phyloP scores from a whole-genome alignment of 2,797 vertebrate species.

The Enteromius unitaeniatus region DNA sequence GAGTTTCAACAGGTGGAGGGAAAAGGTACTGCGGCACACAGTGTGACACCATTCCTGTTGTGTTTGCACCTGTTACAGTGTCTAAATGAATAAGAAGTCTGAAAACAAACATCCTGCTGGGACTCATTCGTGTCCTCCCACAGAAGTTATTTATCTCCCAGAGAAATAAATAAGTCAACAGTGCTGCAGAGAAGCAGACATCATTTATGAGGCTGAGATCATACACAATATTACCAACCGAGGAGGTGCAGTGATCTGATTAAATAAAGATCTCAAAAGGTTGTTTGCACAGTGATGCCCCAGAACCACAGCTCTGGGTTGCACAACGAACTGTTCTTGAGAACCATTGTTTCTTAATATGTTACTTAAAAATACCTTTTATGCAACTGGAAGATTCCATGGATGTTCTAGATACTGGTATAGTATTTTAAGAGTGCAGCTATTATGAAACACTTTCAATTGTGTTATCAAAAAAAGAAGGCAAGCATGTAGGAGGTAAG shows the following conservation, averaged over 20 bases:
- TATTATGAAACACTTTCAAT: constrained; percentile 9
- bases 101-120: constrained; percentile 54
- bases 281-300: not conserved
- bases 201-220: constrained; percentile 2
- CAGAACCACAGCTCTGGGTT: not conserved
- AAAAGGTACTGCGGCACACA: constrained; percentile 39
- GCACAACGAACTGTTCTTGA: not conserved
- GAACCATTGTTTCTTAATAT: not conserved
- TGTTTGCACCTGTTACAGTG: constrained; percentile 56
- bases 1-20: constrained; percentile 57
- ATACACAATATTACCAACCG: not conserved
- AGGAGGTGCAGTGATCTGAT: not conserved
- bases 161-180: constrained; percentile 16
- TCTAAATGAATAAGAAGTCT: constrained; percentile 55
- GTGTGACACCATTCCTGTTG: constrained; percentile 43
- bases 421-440: not conserved
- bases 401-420: not conserved
- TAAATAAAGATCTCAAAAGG: not conserved
- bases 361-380: not conserved
- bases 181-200: not conserved
- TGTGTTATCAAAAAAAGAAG: not conserved
- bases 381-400: not conserved
- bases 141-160: constrained; percentile 37
- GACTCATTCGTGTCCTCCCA: constrained; percentile 13
- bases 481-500: not conserved